A percentile compares a stretch with the other conserved stretches of the same genome.
Conservation (phyloP, 2,797 vertebrate species). For the Urophycis tenuis region DNA sequence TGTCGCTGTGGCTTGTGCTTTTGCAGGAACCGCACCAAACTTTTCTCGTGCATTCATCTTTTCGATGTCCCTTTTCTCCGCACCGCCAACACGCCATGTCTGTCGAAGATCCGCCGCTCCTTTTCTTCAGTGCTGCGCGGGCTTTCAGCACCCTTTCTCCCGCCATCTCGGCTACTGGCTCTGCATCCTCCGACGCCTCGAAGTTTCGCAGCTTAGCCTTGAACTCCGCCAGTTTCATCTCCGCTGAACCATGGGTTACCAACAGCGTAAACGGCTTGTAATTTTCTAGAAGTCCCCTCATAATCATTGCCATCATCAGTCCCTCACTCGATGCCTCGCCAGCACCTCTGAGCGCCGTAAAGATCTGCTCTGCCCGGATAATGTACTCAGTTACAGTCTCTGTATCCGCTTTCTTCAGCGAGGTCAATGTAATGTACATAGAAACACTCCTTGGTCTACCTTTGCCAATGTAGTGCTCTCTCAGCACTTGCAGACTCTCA, state of each 20-base stretch:
- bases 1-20: not conserved
- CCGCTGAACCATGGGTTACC: constrained; percentile 3
- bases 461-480: constrained; percentile 14
- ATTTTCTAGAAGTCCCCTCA: constrained; percentile 8
- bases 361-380: constrained; percentile 19
- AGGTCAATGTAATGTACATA: constrained; percentile 11
- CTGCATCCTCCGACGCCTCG: too few species aligned
- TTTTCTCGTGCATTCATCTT: not conserved
- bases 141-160: not conserved
- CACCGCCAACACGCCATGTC: not conserved
- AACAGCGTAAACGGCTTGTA: constrained; percentile 13
- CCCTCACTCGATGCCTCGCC: constrained; percentile 11
- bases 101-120: not conserved
- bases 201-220: too few species aligned
- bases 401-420: constrained; percentile 6
- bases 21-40: not conserved
- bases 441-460: constrained; percentile 13
- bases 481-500: not conserved
- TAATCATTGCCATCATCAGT: constrained; percentile 15
- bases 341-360: constrained; percentile 1
- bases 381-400: constrained; percentile 21
- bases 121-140: not conserved
- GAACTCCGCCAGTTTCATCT: too few species aligned
- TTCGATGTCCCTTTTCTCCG: not conserved
- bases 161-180: too few species aligned